Evolutionary conservation across 2,113 vertebrate genomes (phyloP).

Genomic region (Sialia sialis): DNA sequence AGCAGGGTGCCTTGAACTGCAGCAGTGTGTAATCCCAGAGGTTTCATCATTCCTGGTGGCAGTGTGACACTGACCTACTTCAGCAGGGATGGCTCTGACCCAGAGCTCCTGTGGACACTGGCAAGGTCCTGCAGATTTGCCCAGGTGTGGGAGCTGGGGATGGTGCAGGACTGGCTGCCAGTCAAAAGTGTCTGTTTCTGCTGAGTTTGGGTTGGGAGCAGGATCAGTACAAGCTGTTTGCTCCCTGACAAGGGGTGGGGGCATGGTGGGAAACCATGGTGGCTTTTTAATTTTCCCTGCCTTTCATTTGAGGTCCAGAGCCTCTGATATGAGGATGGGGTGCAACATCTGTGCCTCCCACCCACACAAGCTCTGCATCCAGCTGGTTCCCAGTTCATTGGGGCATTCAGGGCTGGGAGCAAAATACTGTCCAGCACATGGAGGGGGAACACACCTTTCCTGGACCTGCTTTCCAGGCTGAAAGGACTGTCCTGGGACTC

Average conservation of each 20-base stretch:
- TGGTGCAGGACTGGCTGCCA: not conserved
- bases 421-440: not conserved
- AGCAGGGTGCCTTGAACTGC: not conserved
- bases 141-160: not conserved
- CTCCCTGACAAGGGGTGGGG: too few relatives aligned
- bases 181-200: not conserved
- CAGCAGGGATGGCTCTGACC: not conserved
- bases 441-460: not conserved
- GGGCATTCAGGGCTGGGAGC: not conserved
- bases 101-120: not conserved
- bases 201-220: rapidly evolving
- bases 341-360: not conserved
- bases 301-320: not conserved
- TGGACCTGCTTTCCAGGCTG: not conserved
- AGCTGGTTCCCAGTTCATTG: not conserved
- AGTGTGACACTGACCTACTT: not conserved
- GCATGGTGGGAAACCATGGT: not conserved
- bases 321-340: not conserved
- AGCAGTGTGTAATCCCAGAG: not conserved
- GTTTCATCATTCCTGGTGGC: not conserved
- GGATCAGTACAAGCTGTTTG: not conserved
- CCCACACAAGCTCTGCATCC: not conserved
- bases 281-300: not conserved
- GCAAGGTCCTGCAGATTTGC: not conserved
- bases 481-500: not conserved